phyloP scores from a whole-genome alignment of 2,888 invertebrate species.

The Ormyrus thymus region DNA sequence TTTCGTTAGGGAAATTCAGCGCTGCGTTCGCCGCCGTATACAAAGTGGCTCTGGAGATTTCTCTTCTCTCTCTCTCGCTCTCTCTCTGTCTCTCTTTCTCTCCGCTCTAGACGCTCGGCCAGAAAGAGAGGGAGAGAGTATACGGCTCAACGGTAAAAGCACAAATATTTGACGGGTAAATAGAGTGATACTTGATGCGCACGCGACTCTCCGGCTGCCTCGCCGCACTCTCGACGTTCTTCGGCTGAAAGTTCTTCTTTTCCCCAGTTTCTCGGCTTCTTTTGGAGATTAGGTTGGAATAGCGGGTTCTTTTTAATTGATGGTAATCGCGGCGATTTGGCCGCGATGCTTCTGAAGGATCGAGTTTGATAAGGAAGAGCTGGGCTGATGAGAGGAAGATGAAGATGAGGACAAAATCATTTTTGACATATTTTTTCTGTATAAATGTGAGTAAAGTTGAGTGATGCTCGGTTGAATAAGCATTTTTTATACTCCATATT shows the following conservation, averaged over 20 bases:
- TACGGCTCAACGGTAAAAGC: conserved; percentile 73
- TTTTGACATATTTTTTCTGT: no score
- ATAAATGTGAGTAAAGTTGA: no score
- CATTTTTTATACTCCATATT: no score
- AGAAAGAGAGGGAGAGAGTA: conserved; percentile 55
- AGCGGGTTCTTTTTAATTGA: no score
- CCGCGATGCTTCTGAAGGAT: no score
- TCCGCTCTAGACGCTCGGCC: conserved; percentile 16
- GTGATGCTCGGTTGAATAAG: no score
- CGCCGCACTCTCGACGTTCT: conserved; percentile 53
- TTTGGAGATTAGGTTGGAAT: no score
- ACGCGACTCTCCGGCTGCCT: conserved; percentile 60
- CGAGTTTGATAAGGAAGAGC: no score
- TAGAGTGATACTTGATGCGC: conserved; percentile 74
- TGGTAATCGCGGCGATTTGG: no score
- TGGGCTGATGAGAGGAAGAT: no score
- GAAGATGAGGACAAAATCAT: no score
- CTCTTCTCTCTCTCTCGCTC: conserved; percentile 33
- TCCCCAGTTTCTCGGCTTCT: not conserved
- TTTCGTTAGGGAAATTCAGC: conserved; percentile 72
- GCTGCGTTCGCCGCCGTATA: conserved; percentile 70
- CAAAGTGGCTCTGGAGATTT: conserved; percentile 72
- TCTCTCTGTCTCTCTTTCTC: not conserved
- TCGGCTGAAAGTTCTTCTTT: conserved; percentile 23
- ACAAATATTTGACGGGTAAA: conserved; percentile 75